Conservation (phyloP, 92 coral and sea anemone genomes). For the Paramuricea clavata region DNA sequence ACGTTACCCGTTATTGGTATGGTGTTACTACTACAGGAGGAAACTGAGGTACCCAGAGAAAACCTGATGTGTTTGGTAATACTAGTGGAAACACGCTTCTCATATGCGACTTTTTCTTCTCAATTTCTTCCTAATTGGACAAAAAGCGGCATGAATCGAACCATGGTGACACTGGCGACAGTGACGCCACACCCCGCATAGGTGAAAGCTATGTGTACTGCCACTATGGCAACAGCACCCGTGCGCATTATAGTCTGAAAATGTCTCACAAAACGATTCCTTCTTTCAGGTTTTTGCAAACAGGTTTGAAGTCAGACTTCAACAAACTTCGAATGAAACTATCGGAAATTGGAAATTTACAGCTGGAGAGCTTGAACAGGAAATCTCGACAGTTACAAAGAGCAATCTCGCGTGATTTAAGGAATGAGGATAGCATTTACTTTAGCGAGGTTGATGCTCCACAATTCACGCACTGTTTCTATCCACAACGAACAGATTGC, state of each 20-base stretch:
- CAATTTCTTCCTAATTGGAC: too few relatives aligned
- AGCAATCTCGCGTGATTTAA: slow-evolving; percentile 89
- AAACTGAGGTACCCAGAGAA: too few relatives aligned
- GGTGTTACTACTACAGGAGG: too few relatives aligned
- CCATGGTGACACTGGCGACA: background rate
- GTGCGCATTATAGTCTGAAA: background rate
- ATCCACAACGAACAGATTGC: slow-evolving; percentile 42
- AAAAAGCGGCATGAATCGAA: too few relatives aligned
- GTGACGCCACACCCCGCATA: too few relatives aligned
- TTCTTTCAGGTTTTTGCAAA: slow-evolving; percentile 89
- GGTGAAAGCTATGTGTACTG: too few relatives aligned
- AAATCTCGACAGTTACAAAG: slow-evolving; percentile 94
- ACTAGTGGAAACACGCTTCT: too few relatives aligned
- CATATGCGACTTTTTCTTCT: too few relatives aligned
- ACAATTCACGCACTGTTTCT: slow-evolving; percentile 76
- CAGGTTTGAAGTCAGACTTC: slow-evolving; percentile 96
- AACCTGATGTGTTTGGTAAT: too few relatives aligned
- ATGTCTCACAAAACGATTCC: slow-evolving; percentile 12
- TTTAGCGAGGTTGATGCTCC: slow-evolving; percentile 94
- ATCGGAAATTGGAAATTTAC: slow-evolving; percentile 91
- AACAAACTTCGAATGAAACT: slow-evolving; percentile 96
- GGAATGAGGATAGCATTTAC: slow-evolving; percentile 93
- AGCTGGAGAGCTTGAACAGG: slow-evolving; percentile 86
- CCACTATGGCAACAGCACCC: too few relatives aligned
- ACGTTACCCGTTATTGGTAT: too few relatives aligned